These are phyloP conservation scores for Folsomia manolachei DNA, from an alignment of 2,888 invertebrate genomes.

Conservation along the genomic window DNA sequence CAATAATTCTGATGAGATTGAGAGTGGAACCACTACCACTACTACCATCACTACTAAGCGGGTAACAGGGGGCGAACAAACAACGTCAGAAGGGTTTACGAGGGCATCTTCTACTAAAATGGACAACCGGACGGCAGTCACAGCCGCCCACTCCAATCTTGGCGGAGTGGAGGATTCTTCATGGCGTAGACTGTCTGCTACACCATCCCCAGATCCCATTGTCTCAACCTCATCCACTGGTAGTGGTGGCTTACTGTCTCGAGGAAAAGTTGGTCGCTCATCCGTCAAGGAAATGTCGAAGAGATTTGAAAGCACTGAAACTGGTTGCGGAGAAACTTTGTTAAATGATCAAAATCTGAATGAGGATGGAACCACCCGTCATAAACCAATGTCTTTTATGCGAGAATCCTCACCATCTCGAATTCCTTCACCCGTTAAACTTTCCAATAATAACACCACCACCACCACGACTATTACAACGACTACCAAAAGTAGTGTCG, in stretches of 20 bases:
- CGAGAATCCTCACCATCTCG: slow-evolving; percentile 34
- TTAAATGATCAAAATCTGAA: slow-evolving; percentile 4
- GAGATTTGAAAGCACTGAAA: slow-evolving; percentile 35
- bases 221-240: slow-evolving; percentile 10
- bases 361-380: not conserved
- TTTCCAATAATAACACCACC: slow-evolving; percentile 10
- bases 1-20: not conserved
- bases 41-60: slow-evolving; percentile 18
- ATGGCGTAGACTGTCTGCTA: slow-evolving; percentile 28
- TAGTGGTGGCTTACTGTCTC: slow-evolving; percentile 21
- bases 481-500: slow-evolving; percentile 7
- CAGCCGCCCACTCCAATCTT: not conserved
- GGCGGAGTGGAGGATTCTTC: slow-evolving; percentile 31
- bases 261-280: slow-evolving; percentile 48
- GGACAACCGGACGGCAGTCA: not conserved
- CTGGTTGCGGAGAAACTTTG: slow-evolving; percentile 22
- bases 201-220: slow-evolving; percentile 19
- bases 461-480: slow-evolving; percentile 14
- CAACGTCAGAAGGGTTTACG: slow-evolving; percentile 11
- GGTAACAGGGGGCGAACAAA: slow-evolving; percentile 14
- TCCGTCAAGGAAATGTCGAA: slow-evolving; percentile 49
- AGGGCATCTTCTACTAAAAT: slow-evolving; percentile 1
- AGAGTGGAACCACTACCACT: slow-evolving; percentile 20
- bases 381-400: slow-evolving; percentile 4
- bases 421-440: slow-evolving; percentile 36